Base-by-base conservation (phyloP, 2,888 invertebrate genomes). In the Drosophila anomalata region DNA sequence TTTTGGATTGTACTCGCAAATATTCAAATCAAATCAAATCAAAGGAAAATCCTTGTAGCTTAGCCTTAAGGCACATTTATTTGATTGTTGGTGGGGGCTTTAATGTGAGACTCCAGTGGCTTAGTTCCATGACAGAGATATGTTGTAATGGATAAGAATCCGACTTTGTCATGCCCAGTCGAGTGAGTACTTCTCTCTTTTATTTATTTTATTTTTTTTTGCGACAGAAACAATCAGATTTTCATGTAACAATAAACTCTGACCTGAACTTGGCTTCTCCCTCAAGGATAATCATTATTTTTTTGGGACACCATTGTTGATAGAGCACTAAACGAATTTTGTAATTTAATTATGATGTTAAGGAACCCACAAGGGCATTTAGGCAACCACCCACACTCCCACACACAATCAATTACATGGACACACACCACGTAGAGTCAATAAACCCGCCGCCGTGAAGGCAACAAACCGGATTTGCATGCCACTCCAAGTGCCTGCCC, bases 261-360 rank as follows among this genome's bases (percentile, higher is more conserved):
- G 24, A 12, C 59, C 61, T 9, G 17, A 59, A 36, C 59, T 58
- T 17, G 41, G 41, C 20, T 20, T 20, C 17, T 17, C 17, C 17
- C 17, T 42, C 9, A 20, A 44, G 44, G 44, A 44, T 44, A 22
- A 44, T 44, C 42, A 17, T 42, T 12, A 22, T 12, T 9, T 6
- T 4, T 44, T 44, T 14, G 44, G 29, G 22, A 4, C 3, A 4
- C 22, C 4, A 22, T 44, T 54, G 54, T 65, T 65, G 54, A 65
- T 65, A 65, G 39, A 65, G 66, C 46, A 65, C 65, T 65, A 65
- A 65, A 53, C 65, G 63, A 65, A 54, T 65, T 65, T 65, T 65
- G 22, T 65, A 65, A 65, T 65, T 65, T 65, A 65, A 65, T 65
- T 65, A 65, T 65, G 53, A 54, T 65, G 63, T 65, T 53, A 39